Evolutionary conservation across 2,888 invertebrate species (phyloP), one percentile per base, ranked within the genome.

Genomic region (Drosophila mayaguana): DNA sequence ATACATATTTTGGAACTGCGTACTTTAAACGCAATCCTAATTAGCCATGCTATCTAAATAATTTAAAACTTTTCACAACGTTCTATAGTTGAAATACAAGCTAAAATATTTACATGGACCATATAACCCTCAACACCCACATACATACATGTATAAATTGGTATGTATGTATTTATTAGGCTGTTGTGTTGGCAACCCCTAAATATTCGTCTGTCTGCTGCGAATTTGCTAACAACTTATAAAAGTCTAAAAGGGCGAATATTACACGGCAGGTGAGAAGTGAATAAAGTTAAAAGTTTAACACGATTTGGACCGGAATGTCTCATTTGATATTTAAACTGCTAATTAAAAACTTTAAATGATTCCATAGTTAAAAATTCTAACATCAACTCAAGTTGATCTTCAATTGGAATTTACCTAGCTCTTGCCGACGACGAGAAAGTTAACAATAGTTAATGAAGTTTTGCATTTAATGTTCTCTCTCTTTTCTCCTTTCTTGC

Each of bases 191-290:
- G 50, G 22, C 46, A 59, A 28, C 42, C 40, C 40, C 25, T 36
- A 45, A 46, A 25, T 38, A 32, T 59, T 53, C 20, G 32, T 43
- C n/a, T 34, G 34, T 34, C 7, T 1, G 40, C 40, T 40, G 22
- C 14, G 11, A 50, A 20, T 22, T 20, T 20, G 2, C 3, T 8
- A 8, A 38, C 20, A 50, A 32, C 7, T 32, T 11, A 50, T 45
- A 50, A 73, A 61, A 56, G 62, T 70, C 56, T 65, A 22, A 77
- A 68, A 72, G 78, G 65, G 70, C 77, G 80, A 70, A 32, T 20
- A 14, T 34, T 53, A 53, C 32, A 50, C 4, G 50, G 4, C 50
- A 54, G 38, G 54, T 54, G 54, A 40, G 40, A 54, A 28, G 8
- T 36, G 51, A 53, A 36, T 22, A 36, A 53, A 22, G 51, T 51